A percentile compares a stretch with the other conserved stretches of the same genome.
Evolutionary conservation across 2,888 invertebrate species (phyloP).

Genomic region (Xestia rhomboidea): DNA sequence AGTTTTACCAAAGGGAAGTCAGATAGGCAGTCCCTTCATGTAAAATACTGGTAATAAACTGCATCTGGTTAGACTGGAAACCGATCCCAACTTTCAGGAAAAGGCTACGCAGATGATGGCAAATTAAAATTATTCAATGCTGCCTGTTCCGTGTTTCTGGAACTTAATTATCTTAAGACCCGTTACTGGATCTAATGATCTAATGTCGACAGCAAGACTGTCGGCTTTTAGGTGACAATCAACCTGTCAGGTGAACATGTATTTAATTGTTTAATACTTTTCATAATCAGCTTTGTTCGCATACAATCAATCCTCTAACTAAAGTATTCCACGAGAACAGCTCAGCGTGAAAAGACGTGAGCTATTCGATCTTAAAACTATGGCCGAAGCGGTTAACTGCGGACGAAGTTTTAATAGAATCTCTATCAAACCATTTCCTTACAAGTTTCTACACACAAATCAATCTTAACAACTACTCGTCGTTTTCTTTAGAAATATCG

Average conservation of each 20-base stretch:
- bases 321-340: constrained; percentile 5
- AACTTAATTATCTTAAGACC: not conserved
- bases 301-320: not conserved
- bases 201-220: too few species aligned
- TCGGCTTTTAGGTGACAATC: not conserved
- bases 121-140: not conserved
- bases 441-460: constrained; percentile 44
- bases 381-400: constrained; percentile 24
- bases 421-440: constrained; percentile 42
- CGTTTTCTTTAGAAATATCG: constrained; percentile 16
- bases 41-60: too few species aligned
- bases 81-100: too few species aligned
- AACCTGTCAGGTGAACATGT: not conserved
- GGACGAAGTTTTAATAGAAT: constrained; percentile 52
- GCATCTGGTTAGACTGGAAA: too few species aligned
- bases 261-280: too few species aligned
- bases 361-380: constrained; percentile 49
- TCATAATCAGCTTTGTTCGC: not conserved
- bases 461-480: constrained; percentile 32
- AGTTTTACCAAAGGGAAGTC: too few species aligned
- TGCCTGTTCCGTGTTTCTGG: not conserved
- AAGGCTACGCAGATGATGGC: too few species aligned
- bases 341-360: constrained; percentile 37
- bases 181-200: not conserved
- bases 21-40: too few species aligned